Evolutionary conservation across 2,888 invertebrate species (phyloP), one percentile per base, ranked within the genome.

Genomic region (Muschampia staudingeri): DNA sequence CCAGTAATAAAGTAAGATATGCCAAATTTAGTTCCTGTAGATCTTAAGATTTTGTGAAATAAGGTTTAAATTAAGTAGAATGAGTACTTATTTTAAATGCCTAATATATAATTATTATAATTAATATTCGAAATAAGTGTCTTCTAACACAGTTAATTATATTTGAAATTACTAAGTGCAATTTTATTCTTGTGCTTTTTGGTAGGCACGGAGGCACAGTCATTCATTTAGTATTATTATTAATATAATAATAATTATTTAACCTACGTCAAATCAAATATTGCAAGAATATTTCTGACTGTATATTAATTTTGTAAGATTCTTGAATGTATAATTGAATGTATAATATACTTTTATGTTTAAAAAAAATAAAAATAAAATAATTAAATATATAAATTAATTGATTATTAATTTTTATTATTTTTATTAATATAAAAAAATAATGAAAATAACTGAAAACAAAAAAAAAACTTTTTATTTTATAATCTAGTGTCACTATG

Each of bases 181-280:
- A 90, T 90, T 78, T 92, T 94, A 94, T 94, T 94, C 93, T 94
- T 93, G 95, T 96, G 95, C 95, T 93, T 91, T 90, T 91, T 90
- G 93, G 93, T 94, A 96, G 96, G 96, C 96, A 96, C 95, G 91
- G 93, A 94, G 94, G 94, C 95, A 95, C 94, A 95, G 95, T 96
- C 95, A 93, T 93, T 91, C 8, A 89, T 91, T 90, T 82, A 85
- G 90, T 86, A 86, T 89, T 90, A 85, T 89, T 85, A 85, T 89
- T 77, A 71, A 78, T 71, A 72, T 25, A 61, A 25, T 61, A 12
- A 61, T 25, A 30, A 25, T 56, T 9, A 48, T 76, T 77, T 92
- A 92, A 84, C 88, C 91, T 93, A 92, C 85, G 78, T 82, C 40
- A 42, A 73, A 86, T 85, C 44, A 69, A 70, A 52, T 4, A 1